Conservation (phyloP, 2,113 vertebrate genomes). For the Lagopus muta region DNA sequence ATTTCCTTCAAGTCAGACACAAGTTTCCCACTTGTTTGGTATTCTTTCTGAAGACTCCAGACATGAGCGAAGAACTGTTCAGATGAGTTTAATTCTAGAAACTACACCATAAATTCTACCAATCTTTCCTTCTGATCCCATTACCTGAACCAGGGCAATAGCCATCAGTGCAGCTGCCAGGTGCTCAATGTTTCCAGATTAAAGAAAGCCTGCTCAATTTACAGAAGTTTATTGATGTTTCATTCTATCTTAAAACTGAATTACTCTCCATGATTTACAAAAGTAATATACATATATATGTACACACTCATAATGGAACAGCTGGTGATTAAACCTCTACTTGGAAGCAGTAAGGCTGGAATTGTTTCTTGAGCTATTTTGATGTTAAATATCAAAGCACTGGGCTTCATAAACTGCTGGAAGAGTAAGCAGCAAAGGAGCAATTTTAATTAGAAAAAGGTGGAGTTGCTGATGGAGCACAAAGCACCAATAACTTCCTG, state of each 20-base stretch:
- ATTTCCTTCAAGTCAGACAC: accelerated
- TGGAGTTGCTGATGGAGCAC: neutral
- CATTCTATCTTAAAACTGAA: neutral
- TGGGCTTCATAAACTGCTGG: neutral
- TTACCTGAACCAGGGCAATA: neutral
- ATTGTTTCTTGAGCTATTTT: neutral
- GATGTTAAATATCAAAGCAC: neutral
- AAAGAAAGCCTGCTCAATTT: neutral
- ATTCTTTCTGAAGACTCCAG: neutral
- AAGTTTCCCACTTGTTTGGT: neutral
- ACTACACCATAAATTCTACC: neutral
- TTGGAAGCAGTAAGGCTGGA: neutral
- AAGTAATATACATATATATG: neutral
- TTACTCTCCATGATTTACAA: neutral
- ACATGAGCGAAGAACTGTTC: neutral
- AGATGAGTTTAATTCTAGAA: neutral
- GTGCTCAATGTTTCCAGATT: neutral
- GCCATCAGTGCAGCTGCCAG: neutral
- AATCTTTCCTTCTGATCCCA: neutral
- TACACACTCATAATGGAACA: neutral
- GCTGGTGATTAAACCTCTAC: neutral
- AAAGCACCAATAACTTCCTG: neutral
- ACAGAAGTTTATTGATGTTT: neutral
- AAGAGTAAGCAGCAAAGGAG: neutral
- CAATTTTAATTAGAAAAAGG: neutral